These are phyloP conservation scores for Drosophila formosana DNA, from an alignment of 2,888 invertebrate genomes.

Conservation along the genomic window DNA sequence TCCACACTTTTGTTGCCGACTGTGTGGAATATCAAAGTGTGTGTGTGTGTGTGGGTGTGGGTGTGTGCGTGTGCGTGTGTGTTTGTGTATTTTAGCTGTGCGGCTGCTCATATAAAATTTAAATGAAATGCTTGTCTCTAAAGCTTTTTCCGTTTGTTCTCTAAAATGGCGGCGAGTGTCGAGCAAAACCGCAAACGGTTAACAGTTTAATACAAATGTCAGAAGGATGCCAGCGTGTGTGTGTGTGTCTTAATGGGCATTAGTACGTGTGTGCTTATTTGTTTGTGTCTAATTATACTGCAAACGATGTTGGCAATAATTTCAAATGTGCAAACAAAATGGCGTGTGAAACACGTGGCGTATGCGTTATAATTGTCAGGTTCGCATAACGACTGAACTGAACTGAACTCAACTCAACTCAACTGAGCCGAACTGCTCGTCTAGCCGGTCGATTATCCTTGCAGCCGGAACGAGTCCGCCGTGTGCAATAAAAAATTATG, in stretches of 20 bases:
- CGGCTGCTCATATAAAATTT: conserved; percentile 62
- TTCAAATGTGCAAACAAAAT: conserved; percentile 53
- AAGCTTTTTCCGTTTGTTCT: conserved; percentile 35
- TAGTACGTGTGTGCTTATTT: conserved; percentile 19
- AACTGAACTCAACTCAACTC: not conserved
- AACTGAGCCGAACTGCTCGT: conserved; percentile 14
- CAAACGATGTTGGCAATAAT: conserved; percentile 49
- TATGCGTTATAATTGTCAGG: conserved; percentile 43
- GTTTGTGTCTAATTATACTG: conserved; percentile 50
- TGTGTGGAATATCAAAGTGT: not conserved
- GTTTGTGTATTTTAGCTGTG: conserved; percentile 30
- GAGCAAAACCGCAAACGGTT: conserved; percentile 49
- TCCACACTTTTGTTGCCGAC: conserved; percentile 11
- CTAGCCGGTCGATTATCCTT: conserved; percentile 48
- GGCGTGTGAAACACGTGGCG: conserved; percentile 57
- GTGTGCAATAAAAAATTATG: conserved; percentile 74
- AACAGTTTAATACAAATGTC: conserved; percentile 60
- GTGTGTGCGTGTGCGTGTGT: not conserved
- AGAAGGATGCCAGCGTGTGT: conserved; percentile 34
- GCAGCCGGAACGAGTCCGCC: conserved; percentile 52
- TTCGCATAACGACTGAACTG: not conserved
- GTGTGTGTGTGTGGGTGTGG: conserved; percentile 1
- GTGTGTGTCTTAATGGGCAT: not conserved
- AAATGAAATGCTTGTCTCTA: conserved; percentile 54
- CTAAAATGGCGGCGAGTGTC: conserved; percentile 34